Base-by-base conservation (phyloP, 2,888 invertebrate genomes). In the Neoitamus cyanurus region DNA sequence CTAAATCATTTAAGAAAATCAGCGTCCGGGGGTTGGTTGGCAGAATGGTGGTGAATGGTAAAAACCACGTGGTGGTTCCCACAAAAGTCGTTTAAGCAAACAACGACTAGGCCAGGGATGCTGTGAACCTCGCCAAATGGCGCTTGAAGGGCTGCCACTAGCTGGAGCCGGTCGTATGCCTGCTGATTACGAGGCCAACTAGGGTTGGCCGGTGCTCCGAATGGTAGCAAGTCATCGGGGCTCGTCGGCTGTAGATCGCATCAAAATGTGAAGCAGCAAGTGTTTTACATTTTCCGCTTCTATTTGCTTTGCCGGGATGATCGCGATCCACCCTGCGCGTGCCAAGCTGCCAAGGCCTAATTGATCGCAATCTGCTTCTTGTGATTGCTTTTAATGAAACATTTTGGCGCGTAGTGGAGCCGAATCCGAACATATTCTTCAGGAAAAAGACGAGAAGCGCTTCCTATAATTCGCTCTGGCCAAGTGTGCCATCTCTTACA, bases 51-150 rank as follows among this genome's bases (percentile, higher is more conserved):
- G 69, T 83, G 37, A 28, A 75, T 84, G 48, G 72, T 58, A 58
- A 84, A 68, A 77, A 77, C 58, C 85, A 85, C 69, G 70, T 85
- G 85, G 34, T 34, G 77, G 20, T 85, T 85, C 85, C 48, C 85
- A 85, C 58, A 75, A 58, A 58, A 73, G 30, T 68, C 42, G 58
- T 30, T 68, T 70, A 25, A 28, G 83, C 70, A 70, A 70, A 83
- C 70, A 69, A 9, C 69, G 31, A 20, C 25, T 69, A n/a, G 34
- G 37, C n/a, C 28, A 15, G 25, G 31, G 73, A 48, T 68, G 83
- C 46, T 85, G 85, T 83, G 85, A 85, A 85, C 36, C n/a, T 25
- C 48, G 69, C 83, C 85, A 85, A 83, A 83, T 84, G 85, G 68
- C 83, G 70, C 83, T 34, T 46, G 73, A 58, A 80, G 78, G 78